Base-by-base conservation (phyloP, 2,797 vertebrate genomes). In the Mareca strepera region DNA sequence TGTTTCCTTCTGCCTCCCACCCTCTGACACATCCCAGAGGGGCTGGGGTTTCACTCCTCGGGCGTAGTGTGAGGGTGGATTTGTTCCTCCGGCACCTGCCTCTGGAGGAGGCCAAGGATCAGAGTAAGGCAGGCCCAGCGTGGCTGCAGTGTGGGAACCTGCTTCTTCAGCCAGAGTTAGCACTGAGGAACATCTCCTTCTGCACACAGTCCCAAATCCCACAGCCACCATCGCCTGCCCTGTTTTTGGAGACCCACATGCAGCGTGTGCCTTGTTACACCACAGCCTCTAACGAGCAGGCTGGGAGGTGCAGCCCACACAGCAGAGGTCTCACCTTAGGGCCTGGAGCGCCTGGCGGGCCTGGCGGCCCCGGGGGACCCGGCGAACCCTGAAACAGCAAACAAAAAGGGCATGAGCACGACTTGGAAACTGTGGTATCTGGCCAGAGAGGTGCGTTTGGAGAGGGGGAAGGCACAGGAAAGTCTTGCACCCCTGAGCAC, bases 341-440 rank as follows among this genome's bases (percentile, higher is more conserved):
- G 94, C 98, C 98, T 78, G 98, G 97, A 82, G 96, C 97, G 5
- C 99, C 99, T 50, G 98, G 98, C 16, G 98, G 98, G 6, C 99
- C 99, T 50, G 98, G 98, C 17, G 98, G 98, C 62, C 99, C 99
- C 52, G 98, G 99, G 60, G 98, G 98, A 68, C 99, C 99, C 5
- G 98, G 98, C 21, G 98, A 98, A 67, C 99, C 99, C 98, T 99
- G 94, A 96, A 96, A 92, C 3, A 94, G 46, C 46, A 96, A 95
- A 93, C 11, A 33, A 91, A 90, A 13, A 1, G 5, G 20, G 52
- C 13, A 20, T 70, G 41, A 90, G 66, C 29, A 35, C 17, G 22
- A 28, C 43, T 37, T 60, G 53, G 8, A 15, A 74, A 41, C 20
- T 39, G 41, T 2, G 2, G 29, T 63, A 73, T 21, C 17, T 5